Evolutionary conservation across 1,140 invertebrate species (phyloP).

Genomic region (Hermetia illucens): DNA sequence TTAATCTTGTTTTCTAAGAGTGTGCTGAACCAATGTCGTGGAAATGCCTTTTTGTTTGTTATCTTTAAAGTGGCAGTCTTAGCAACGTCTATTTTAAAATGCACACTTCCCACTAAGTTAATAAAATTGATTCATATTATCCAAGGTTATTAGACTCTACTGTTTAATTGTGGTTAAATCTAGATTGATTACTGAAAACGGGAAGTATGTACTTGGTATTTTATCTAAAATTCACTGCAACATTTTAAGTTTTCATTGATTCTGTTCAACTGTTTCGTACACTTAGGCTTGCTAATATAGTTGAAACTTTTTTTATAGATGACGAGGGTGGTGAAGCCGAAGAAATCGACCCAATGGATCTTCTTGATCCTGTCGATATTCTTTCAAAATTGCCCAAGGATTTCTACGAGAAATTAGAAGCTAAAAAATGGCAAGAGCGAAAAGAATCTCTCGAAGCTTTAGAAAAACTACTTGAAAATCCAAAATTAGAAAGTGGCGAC

Average conservation of each 20-base stretch:
- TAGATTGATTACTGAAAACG: too few relatives aligned
- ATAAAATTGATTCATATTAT: too few relatives aligned
- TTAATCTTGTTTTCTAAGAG: constrained; percentile 12
- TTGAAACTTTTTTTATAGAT: constrained; percentile 32
- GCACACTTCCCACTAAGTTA: not conserved
- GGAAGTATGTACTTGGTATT: constrained; percentile 14
- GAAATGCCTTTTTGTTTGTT: not conserved
- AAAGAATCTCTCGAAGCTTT: constrained; percentile 79
- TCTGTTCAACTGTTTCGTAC: too few relatives aligned
- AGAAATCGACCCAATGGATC: constrained; percentile 81
- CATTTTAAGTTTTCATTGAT: not conserved
- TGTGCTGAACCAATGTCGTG: constrained; percentile 8
- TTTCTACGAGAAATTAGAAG: constrained; percentile 90
- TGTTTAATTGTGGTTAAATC: too few relatives aligned
- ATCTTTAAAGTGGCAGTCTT: not conserved
- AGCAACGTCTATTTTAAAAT: not conserved
- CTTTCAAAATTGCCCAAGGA: constrained; percentile 85
- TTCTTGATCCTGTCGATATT: constrained; percentile 86
- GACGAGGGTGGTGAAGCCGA: constrained; percentile 41
- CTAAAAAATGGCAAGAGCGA: constrained; percentile 95
- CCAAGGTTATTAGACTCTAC: too few relatives aligned
- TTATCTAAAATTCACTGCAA: constrained; percentile 1
- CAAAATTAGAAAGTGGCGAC: constrained; percentile 81
- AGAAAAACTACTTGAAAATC: constrained; percentile 61
- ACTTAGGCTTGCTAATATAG: constrained; percentile 5